Percentiles rank a stretch among this genome's conserved stretches.
Conservation (phyloP, 2,888 invertebrate genomes). For the Crematogaster levior region DNA sequence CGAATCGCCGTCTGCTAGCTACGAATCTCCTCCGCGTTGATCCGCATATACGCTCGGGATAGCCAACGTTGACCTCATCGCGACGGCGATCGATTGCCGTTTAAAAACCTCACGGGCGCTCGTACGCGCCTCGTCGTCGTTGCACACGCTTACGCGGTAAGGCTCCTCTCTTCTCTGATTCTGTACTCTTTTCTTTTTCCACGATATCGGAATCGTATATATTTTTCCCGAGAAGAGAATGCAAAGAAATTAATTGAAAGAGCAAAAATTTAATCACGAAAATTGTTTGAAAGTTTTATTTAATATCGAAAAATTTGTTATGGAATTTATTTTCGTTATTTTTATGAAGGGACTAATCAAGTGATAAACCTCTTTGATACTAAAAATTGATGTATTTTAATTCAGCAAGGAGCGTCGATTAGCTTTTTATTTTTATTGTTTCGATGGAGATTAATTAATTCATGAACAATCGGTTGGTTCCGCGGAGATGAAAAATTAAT, state of each 20-base stretch:
- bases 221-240: not conserved
- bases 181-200: not conserved
- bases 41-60: conserved; percentile 33
- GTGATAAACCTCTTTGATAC: not conserved
- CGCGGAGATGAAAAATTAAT: conserved; percentile 22
- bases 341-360: conserved; percentile 1
- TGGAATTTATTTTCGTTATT: not conserved
- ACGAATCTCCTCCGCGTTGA: conserved; percentile 15
- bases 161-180: not conserved
- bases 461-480: not conserved
- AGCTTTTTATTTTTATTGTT: not conserved
- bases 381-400: not conserved
- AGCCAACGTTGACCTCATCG: conserved; percentile 53
- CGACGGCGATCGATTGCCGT: conserved; percentile 53
- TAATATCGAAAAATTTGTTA: not conserved
- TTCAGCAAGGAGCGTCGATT: not conserved
- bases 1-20: not conserved
- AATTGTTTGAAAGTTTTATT: not conserved
- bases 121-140: conserved; percentile 46
- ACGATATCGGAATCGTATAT: not conserved
- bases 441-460: conserved; percentile 16
- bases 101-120: conserved; percentile 52
- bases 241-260: not conserved
- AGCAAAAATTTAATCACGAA: not conserved
- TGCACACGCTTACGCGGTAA: conserved; percentile 47